A percentile compares a stretch with the other conserved stretches of the same genome.
Evolutionary conservation across 2,113 vertebrate genomes (phyloP).

Genomic region (Stercorarius parasiticus): DNA sequence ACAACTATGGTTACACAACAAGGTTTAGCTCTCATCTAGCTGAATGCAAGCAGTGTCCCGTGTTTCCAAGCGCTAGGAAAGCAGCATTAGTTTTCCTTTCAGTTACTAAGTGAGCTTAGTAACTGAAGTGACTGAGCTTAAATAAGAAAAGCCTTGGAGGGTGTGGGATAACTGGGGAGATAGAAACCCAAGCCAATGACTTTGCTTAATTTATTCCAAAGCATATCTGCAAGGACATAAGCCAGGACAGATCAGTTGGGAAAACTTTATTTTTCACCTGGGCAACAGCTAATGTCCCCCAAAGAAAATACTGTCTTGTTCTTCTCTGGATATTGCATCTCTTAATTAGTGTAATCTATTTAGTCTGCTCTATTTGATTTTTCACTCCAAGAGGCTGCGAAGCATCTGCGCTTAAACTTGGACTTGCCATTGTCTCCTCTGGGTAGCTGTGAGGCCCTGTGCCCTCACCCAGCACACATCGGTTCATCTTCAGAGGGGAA

Average conservation of each 20-base stretch:
- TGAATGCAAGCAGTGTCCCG: not conserved
- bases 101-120: not conserved
- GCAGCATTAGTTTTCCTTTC: not conserved
- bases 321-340: not conserved
- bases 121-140: not conserved
- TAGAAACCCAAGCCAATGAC: not conserved
- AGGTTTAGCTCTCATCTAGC: not conserved
- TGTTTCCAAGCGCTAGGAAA: not conserved
- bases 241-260: not conserved
- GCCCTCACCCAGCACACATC: not conserved
- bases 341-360: constrained; percentile 14
- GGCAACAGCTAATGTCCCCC: not conserved
- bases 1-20: rapidly evolving
- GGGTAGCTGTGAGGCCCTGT: not conserved
- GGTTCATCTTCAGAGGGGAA: not conserved
- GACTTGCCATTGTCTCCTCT: not conserved
- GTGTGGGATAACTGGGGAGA: not conserved
- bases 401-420: not conserved
- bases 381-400: not conserved
- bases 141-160: not conserved
- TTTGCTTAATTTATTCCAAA: not conserved
- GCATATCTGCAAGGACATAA: constrained; percentile 7
- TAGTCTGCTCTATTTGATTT: constrained; percentile 1
- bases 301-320: not conserved
- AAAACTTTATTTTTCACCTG: constrained; percentile 39